Evolutionary conservation across 2,113 vertebrate genomes (phyloP), one percentile per base, ranked within the genome.

Genomic region (Hiodon alosoides): DNA sequence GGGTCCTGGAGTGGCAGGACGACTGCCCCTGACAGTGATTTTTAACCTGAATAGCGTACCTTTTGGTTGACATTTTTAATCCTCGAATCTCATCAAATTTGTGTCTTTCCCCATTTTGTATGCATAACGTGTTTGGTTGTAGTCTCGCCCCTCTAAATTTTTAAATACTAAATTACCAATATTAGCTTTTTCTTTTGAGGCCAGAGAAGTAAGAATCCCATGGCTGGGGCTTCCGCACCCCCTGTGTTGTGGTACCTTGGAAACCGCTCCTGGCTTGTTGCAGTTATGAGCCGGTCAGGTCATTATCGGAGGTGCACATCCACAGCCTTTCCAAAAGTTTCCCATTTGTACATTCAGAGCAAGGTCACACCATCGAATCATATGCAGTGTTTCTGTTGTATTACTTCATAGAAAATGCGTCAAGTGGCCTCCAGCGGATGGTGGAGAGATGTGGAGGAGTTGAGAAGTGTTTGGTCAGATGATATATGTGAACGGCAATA

Each of bases 101-200:
- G 65, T 77, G 58, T 58, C 61, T 67, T 48, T 77, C 64, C 64
- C 50, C 50, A 14, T 16, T 67, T 31, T 51, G 47, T 62, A 17
- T 69, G 58, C 46, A 62, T 64, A 78, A 69, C 46, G 9, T 74
- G 31, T 48, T 69, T 77, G 64, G 72, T 75, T 59, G 59, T 67
- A 76, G 71, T 70, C 9, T 60, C 55, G 70, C 73, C 72, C 52
- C 72, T 16, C 64, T 75, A 74, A 78, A 81, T 76, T 74, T 66
- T 71, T 76, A 62, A 65, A 71, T 77, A 62, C 31, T 31, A 31
- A 31, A 31, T 31, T 71, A 46, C 62, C 71, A 67, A 57, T 60
- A 68, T 69, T 68, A 57, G 65, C 72, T 69, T 67, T 78, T 47
- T 60, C 77, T 58, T 70, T 72, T 78, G 67, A 71, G 72, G 67